Conservation (phyloP, 2,888 invertebrate genomes). For the Cotesia congregata region DNA sequence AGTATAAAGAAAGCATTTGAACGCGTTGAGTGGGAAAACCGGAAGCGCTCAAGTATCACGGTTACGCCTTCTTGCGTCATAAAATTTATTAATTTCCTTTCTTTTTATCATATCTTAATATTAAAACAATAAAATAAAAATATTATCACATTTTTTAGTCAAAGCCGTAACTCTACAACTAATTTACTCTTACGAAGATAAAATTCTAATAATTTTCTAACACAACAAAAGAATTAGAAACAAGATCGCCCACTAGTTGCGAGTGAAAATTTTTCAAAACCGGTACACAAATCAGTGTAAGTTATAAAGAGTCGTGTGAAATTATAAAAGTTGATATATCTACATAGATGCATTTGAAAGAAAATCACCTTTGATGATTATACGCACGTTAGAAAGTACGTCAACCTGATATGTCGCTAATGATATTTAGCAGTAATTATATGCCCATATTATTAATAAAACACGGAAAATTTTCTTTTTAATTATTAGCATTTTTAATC, state of each 20-base stretch:
- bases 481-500: constrained; percentile 4
- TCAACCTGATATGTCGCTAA: constrained; percentile 31
- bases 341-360: constrained; percentile 26
- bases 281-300: neutral
- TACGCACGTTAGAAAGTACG: constrained; percentile 26
- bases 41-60: constrained; percentile 48
- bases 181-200: neutral
- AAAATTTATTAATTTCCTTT: constrained; percentile 50
- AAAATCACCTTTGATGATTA: constrained; percentile 27
- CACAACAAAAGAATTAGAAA: neutral
- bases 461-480: constrained; percentile 1
- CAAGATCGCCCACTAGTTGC: neutral
- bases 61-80: constrained; percentile 48
- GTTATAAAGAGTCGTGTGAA: constrained; percentile 20
- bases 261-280: constrained; percentile 31
- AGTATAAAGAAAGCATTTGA: constrained; percentile 14
- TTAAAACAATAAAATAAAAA: constrained; percentile 24
- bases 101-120: constrained; percentile 43
- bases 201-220: neutral
- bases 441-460: constrained; percentile 23
- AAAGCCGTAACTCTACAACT: neutral
- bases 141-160: neutral
- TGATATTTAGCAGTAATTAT: constrained; percentile 12
- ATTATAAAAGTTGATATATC: constrained; percentile 40
- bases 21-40: constrained; percentile 38